Evolutionary conservation across 2,113 vertebrate genomes (phyloP).

Genomic region (Cichladusa arquata): DNA sequence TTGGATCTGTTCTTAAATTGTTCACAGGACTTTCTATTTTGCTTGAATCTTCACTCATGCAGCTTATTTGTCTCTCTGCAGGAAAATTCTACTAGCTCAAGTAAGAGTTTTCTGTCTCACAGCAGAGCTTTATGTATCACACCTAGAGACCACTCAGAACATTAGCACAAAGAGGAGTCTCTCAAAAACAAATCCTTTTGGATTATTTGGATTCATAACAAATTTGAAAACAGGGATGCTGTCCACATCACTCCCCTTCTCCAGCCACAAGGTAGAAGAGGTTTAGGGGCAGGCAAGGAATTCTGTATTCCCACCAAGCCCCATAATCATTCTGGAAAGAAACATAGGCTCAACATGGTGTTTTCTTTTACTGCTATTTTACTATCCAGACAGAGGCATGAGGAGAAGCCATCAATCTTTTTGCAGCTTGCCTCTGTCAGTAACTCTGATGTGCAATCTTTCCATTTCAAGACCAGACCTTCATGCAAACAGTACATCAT

Average conservation of each 20-base stretch:
- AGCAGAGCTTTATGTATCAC: not conserved
- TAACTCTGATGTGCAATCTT: not conserved
- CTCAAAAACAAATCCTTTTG: not conserved
- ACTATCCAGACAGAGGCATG: not conserved
- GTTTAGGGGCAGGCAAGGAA: not conserved
- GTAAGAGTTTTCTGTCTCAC: not conserved
- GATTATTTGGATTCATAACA: not conserved
- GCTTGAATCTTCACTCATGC: not conserved
- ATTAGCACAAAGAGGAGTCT: not conserved
- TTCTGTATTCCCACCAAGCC: not conserved
- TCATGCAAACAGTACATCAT: not conserved
- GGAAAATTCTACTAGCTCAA: not conserved
- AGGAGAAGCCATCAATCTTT: not conserved
- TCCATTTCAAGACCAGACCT: not conserved
- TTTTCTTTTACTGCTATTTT: not conserved
- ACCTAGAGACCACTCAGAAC: not conserved
- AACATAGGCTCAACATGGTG: fast-evolving
- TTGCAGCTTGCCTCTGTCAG: not conserved
- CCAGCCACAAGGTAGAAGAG: not conserved
- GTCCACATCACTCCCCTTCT: not conserved
- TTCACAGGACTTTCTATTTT: not conserved
- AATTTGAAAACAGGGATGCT: not conserved
- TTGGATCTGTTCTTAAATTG: not conserved
- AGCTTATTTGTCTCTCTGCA: not conserved
- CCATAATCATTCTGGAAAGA: not conserved